Conservation (phyloP, 2,888 invertebrate species). For the Actias luna region DNA sequence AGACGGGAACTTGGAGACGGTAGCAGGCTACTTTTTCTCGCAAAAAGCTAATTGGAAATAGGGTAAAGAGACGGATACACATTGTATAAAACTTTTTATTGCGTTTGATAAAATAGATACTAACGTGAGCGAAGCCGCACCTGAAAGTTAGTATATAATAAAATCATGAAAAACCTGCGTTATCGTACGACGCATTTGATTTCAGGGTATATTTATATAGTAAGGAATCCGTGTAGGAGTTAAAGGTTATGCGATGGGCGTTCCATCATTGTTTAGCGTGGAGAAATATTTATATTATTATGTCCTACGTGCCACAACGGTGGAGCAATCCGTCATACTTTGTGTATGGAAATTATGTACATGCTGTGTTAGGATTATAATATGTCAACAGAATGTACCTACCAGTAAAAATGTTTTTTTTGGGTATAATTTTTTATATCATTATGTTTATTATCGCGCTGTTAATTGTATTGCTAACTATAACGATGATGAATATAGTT, state of each 20-base stretch:
- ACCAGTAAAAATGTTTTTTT: neutral
- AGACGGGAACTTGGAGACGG: too few relatives aligned
- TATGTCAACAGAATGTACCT: neutral
- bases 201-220: constrained; percentile 19
- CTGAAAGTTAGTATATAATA: neutral
- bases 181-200: constrained; percentile 6
- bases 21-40: too few relatives aligned
- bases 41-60: too few relatives aligned
- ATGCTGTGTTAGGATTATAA: neutral
- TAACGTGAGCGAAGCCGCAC: too few relatives aligned
- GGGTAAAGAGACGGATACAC: too few relatives aligned
- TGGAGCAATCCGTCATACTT: constrained; percentile 16
- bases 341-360: constrained; percentile 6
- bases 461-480: too few relatives aligned
- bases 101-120: too few relatives aligned
- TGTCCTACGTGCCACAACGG: neutral
- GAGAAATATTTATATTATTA: constrained; percentile 17
- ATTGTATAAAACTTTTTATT: too few relatives aligned
- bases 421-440: neutral
- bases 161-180: neutral
- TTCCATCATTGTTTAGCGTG: constrained; percentile 18
- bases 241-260: constrained; percentile 27
- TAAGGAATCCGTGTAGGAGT: constrained; percentile 26
- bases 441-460: neutral
- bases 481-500: too few relatives aligned